phyloP scores from a whole-genome alignment of 1,140 invertebrate species.

The Andrena cerasifolii region DNA sequence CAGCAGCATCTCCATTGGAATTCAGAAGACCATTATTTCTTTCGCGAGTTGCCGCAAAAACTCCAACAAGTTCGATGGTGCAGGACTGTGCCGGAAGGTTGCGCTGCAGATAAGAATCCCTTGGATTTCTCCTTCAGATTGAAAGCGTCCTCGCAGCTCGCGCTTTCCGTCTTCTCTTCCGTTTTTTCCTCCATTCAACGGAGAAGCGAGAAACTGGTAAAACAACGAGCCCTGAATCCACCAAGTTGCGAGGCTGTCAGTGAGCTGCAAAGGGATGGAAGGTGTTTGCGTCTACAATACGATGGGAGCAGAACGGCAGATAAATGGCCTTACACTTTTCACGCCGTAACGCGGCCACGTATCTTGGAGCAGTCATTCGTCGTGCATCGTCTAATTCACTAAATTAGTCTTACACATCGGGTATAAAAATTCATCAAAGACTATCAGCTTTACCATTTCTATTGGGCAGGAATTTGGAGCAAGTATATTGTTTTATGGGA shows the following conservation, averaged over 20 bases:
- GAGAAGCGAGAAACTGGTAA: neutral
- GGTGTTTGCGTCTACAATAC: too few species aligned
- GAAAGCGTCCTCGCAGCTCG: slow-evolving; percentile 7
- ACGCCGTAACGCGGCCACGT: too few species aligned
- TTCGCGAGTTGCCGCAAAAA: slow-evolving; percentile 11
- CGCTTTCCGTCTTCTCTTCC: neutral
- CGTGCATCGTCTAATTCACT: too few species aligned
- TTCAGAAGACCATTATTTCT: slow-evolving; percentile 22
- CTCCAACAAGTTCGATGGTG: slow-evolving; percentile 15
- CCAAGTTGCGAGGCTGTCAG: neutral
- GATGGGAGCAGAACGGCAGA: too few species aligned
- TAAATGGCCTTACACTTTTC: too few species aligned
- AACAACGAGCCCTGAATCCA: neutral
- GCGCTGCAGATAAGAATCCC: slow-evolving; percentile 24
- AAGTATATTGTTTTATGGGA: too few species aligned
- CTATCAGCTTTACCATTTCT: too few species aligned
- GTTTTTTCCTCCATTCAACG: neutral
- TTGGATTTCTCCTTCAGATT: slow-evolving; percentile 3
- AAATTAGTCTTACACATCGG: too few species aligned
- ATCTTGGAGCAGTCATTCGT: too few species aligned
- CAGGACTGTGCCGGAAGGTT: slow-evolving; percentile 3
- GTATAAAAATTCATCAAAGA: too few species aligned
- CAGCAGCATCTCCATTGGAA: slow-evolving; percentile 21
- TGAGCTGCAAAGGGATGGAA: too few species aligned
- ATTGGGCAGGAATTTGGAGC: too few species aligned